Percentiles rank a stretch among this genome's conserved stretches.
These are phyloP conservation scores for Xanthostigma xanthostigma DNA, from an alignment of 2,888 invertebrate species.

Conservation along the genomic window DNA sequence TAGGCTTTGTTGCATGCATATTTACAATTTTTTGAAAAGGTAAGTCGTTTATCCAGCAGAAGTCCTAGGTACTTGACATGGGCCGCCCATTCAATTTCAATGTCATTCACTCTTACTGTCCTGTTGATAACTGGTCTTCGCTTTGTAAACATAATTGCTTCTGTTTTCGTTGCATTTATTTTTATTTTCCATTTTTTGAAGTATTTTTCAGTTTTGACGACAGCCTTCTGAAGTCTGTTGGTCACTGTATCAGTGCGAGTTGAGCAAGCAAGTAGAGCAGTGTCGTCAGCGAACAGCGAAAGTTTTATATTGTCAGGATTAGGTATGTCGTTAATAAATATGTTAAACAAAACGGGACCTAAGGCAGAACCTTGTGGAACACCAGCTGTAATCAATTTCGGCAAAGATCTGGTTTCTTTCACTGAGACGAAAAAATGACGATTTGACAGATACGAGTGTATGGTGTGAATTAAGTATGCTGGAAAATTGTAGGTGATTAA, in stretches of 20 bases:
- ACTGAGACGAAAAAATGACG: constrained; percentile 12
- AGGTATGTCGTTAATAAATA: constrained; percentile 14
- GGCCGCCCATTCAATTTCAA: no score
- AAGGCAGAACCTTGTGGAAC: constrained; percentile 16
- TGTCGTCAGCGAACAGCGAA: constrained; percentile 10
- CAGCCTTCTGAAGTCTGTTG: neutral
- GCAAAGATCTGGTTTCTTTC: constrained; percentile 5
- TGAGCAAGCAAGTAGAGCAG: neutral
- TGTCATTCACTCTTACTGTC: no score
- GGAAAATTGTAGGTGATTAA: constrained; percentile 11
- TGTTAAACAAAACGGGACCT: constrained; percentile 11
- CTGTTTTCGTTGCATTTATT: constrained; percentile 8
- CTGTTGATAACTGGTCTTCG: no score
- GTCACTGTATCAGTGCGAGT: neutral
- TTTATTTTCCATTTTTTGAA: constrained; percentile 8
- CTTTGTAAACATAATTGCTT: constrained; percentile 2
- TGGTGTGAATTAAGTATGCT: constrained; percentile 10
- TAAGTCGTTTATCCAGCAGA: no score
- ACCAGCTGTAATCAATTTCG: constrained; percentile 12
- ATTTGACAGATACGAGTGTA: constrained; percentile 13
- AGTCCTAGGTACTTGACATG: no score
- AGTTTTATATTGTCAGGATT: constrained; percentile 6
- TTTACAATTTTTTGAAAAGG: no score
- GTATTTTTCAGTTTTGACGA: constrained; percentile 1
- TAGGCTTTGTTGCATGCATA: no score